These are phyloP conservation scores for Byasa hedistus DNA, from an alignment of 2,888 invertebrate genomes.

Conservation along the genomic window DNA sequence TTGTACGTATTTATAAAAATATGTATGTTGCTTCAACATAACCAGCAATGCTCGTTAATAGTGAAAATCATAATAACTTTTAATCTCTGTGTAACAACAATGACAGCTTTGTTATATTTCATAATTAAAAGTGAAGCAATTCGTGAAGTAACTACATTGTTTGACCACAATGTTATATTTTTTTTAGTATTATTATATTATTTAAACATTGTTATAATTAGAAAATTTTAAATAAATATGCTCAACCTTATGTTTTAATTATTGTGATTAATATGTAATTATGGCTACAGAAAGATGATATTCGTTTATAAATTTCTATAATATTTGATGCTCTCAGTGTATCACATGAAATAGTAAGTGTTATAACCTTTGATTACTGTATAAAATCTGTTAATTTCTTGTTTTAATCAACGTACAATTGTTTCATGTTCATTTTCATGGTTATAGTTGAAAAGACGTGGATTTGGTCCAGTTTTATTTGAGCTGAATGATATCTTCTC, in stretches of 20 bases:
- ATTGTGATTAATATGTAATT: neutral
- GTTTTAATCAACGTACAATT: no score
- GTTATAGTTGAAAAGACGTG: no score
- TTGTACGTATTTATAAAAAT: neutral
- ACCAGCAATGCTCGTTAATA: neutral
- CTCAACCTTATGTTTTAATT: neutral
- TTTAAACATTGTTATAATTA: neutral
- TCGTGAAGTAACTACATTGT: neutral
- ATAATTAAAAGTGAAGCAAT: neutral
- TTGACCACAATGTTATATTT: neutral
- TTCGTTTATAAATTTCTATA: no score
- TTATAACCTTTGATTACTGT: no score
- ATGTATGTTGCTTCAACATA: neutral
- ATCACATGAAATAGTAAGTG: no score
- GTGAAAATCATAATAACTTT: neutral
- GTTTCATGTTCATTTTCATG: no score
- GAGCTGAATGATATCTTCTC: no score
- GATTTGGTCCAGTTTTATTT: no score
- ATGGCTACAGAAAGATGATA: neutral
- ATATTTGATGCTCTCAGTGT: no score
- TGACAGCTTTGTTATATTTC: neutral
- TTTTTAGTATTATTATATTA: neutral
- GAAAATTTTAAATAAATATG: neutral
- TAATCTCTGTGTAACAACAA: neutral
- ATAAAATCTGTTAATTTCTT: no score